Evolutionary conservation across 2,113 vertebrate genomes (phyloP).

Genomic region (Prochilodus magdalenae): DNA sequence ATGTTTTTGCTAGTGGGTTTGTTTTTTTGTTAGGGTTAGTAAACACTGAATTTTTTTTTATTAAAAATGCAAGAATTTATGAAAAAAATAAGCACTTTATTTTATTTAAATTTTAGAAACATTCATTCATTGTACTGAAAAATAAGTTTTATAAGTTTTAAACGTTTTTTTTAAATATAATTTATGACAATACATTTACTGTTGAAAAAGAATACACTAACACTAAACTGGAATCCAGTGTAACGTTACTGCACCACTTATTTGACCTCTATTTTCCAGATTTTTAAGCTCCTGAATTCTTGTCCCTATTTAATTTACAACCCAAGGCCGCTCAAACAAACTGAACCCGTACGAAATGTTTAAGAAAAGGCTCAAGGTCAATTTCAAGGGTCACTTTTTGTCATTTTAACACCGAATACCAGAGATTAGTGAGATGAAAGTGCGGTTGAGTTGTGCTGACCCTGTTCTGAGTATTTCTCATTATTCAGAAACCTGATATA

Average conservation of each 20-base stretch:
- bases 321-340: background rate
- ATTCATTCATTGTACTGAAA: no score
- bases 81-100: no score
- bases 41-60: no score
- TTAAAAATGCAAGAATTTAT: no score
- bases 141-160: no score
- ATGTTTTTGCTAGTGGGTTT: no score
- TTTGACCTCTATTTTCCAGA: background rate
- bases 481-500: conserved; percentile 77
- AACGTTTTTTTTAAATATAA: no score
- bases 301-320: background rate
- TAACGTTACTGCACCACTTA: background rate
- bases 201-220: no score
- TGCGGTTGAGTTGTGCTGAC: conserved; percentile 60
- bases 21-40: no score
- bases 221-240: no score
- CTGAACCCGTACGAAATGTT: background rate
- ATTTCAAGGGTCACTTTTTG: conserved; percentile 46
- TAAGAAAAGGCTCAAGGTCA: background rate
- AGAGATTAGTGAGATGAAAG: conserved; percentile 65
- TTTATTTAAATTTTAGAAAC: no score
- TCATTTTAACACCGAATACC: conserved; percentile 56
- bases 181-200: no score
- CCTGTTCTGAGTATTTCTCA: conserved; percentile 34
- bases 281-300: background rate